A percentile compares a stretch with the other conserved stretches of the same genome.
phyloP scores from a whole-genome alignment of 2,113 vertebrate species.

The Gadus chalcogrammus region DNA sequence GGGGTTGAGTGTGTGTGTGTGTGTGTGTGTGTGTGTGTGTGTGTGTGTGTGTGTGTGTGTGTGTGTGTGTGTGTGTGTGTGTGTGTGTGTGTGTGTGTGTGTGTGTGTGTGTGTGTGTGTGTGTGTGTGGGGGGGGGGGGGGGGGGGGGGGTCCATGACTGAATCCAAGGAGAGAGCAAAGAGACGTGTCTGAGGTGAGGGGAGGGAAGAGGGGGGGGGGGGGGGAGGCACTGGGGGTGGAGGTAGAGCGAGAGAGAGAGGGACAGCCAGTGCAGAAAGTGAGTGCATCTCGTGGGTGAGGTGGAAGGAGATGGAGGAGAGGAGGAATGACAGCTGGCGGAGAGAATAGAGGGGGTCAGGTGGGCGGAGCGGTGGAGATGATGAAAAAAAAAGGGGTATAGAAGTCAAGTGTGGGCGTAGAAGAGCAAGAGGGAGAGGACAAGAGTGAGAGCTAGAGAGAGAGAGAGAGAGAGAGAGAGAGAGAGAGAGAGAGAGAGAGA shows the following conservation, averaged over 20 bases:
- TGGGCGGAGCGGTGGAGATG: not conserved
- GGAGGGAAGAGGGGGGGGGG: conserved; percentile 10
- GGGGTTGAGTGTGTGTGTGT: no score
- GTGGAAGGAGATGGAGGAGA: conserved; percentile 16
- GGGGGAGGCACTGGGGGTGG: conserved; percentile 9
- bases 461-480: no score
- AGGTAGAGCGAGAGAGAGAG: not conserved
- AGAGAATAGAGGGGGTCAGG: conserved; percentile 1
- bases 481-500: no score
- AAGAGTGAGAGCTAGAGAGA: not conserved
- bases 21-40: no score
- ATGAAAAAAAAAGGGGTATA: not conserved
- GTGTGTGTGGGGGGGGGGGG: no score
- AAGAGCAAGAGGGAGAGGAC: not conserved
- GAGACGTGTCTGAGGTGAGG: conserved; percentile 7
- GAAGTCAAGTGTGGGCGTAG: not conserved
- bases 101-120: no score
- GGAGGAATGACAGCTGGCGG: conserved; percentile 28
- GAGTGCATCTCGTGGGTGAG: not conserved
- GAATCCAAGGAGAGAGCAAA: no score
- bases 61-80: no score
- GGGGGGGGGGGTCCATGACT: no score
- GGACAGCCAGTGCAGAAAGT: no score
- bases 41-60: no score
- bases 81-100: no score